Conservation (phyloP, 2,888 invertebrate species). For the Ormyrus thymus region DNA sequence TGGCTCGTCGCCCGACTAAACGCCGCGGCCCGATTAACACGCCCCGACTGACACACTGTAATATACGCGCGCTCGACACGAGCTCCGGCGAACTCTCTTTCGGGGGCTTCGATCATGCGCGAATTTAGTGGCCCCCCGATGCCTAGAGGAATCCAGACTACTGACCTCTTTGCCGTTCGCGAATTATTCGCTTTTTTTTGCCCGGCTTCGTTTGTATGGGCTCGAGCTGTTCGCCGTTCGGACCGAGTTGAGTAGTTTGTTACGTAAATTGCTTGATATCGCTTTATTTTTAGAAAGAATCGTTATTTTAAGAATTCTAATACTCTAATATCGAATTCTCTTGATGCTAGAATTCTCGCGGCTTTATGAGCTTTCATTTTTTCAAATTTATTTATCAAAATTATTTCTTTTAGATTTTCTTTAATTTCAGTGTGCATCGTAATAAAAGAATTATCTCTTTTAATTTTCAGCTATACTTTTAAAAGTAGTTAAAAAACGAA, state of each 20-base stretch:
- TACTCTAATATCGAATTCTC: too few relatives aligned
- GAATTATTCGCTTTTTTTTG: constrained; percentile 32
- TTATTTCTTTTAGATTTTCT: too few relatives aligned
- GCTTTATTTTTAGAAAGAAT: constrained; percentile 3
- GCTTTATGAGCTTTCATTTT: too few relatives aligned
- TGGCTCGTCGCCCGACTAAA: constrained; percentile 49
- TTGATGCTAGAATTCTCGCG: too few relatives aligned
- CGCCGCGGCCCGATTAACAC: constrained; percentile 58
- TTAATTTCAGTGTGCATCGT: too few relatives aligned
- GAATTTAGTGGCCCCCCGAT: constrained; percentile 47
- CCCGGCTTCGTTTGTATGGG: neutral
- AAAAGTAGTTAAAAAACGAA: too few relatives aligned
- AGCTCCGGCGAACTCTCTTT: constrained; percentile 9
- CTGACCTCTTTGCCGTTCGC: constrained; percentile 49
- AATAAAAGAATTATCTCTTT: too few relatives aligned
- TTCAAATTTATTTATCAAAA: too few relatives aligned
- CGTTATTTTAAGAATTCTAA: neutral
- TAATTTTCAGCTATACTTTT: too few relatives aligned
- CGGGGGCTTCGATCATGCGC: constrained; percentile 46
- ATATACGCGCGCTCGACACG: constrained; percentile 46
- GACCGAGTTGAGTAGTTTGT: neutral
- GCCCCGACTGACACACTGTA: constrained; percentile 55
- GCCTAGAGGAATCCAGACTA: constrained; percentile 51
- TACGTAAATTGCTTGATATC: constrained; percentile 12
- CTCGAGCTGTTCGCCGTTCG: neutral